phyloP scores from a whole-genome alignment of 2,113 vertebrate genomes.

The Aegypius monachus region DNA sequence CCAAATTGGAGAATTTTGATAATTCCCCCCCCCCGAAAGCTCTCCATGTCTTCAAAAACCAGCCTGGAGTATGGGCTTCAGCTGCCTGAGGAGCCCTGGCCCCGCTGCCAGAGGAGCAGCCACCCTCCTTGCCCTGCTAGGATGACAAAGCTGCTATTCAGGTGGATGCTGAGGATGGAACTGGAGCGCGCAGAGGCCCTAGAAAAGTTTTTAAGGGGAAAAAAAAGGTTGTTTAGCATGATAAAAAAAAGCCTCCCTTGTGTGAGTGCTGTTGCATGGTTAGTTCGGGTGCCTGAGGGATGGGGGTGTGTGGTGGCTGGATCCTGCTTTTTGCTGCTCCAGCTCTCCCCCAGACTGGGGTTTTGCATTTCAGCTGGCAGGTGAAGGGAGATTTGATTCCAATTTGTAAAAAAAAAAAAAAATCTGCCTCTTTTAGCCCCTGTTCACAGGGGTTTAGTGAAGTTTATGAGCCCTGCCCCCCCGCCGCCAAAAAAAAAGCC shows the following conservation, averaged over 20 bases:
- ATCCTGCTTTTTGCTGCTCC: neutral
- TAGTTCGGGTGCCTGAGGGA: neutral
- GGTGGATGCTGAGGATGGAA: neutral
- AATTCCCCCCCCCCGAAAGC: neutral
- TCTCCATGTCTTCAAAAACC: neutral
- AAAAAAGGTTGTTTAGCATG: neutral
- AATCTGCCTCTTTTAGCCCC: rapidly evolving
- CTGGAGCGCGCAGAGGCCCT: neutral
- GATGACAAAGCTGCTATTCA: slow-evolving; percentile 37
- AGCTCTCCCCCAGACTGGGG: rapidly evolving
- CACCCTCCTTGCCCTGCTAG: neutral
- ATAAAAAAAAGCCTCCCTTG: neutral
- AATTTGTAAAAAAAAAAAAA: neutral
- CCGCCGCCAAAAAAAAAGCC: neutral
- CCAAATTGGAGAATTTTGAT: neutral
- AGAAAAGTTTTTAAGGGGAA: neutral
- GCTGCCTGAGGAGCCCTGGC: neutral
- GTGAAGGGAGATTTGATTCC: rapidly evolving
- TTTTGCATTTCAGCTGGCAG: rapidly evolving
- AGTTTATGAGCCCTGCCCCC: neutral
- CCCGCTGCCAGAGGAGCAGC: neutral
- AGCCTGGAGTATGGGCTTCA: neutral
- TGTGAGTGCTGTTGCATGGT: rapidly evolving
- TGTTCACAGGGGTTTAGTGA: rapidly evolving
- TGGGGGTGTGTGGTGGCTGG: neutral